phyloP scores from a whole-genome alignment of 2,888 invertebrate species.

The Anagyrus pseudococci region DNA sequence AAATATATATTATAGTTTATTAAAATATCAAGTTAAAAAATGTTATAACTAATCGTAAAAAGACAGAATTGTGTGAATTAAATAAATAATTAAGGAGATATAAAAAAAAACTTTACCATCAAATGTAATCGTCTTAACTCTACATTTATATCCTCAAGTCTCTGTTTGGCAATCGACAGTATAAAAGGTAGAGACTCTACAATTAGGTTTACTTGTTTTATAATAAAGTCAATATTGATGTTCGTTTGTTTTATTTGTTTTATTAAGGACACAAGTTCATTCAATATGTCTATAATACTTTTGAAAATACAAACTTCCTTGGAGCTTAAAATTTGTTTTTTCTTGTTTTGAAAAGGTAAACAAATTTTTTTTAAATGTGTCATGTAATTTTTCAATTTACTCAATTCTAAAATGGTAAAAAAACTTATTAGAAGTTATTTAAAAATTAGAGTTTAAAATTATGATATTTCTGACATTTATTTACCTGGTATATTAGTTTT shows the following conservation, averaged over 20 bases:
- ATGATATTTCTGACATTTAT: neutral
- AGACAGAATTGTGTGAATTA: neutral
- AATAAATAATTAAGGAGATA: neutral
- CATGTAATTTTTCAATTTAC: neutral
- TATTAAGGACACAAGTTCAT: neutral
- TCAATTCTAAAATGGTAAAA: neutral
- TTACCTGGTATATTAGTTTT: too few relatives aligned
- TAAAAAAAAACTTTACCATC: conserved; percentile 3
- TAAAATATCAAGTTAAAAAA: neutral
- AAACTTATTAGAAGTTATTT: neutral
- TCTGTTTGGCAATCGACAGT: conserved; percentile 9
- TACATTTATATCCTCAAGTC: conserved; percentile 1
- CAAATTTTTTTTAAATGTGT: neutral
- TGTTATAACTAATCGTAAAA: neutral
- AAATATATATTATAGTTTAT: neutral
- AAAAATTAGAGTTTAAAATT: neutral
- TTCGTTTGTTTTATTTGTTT: neutral
- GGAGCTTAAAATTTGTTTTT: neutral
- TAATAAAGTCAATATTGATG: neutral
- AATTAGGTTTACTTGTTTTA: neutral
- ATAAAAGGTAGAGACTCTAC: neutral
- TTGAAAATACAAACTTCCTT: neutral
- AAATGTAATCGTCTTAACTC: conserved; percentile 7
- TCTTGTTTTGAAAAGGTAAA: neutral
- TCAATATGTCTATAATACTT: conserved; percentile 1